phyloP scores from a whole-genome alignment of 2,797 vertebrate species.

The Odontamblyopus lacepedii region DNA sequence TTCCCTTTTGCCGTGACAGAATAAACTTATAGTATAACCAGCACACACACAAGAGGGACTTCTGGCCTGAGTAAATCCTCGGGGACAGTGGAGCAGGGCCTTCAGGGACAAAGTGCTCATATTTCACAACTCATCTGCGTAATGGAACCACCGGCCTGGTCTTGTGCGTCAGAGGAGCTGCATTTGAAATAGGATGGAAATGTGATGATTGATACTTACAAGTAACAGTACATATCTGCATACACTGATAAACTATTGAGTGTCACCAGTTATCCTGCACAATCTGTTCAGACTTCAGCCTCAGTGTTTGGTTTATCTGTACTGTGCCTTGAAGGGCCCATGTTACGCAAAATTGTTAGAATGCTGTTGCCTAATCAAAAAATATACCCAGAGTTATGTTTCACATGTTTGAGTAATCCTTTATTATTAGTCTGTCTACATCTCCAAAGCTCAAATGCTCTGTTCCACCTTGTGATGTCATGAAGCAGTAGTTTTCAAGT shows the following conservation, averaged over 20 bases:
- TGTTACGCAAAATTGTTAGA: no score
- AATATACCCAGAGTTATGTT: no score
- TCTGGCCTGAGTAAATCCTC: conserved; percentile 46
- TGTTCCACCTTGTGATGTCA: no score
- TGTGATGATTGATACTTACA: conserved; percentile 17
- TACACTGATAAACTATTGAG: background rate
- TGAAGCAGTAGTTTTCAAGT: no score
- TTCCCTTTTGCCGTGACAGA: background rate
- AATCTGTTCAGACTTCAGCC: background rate
- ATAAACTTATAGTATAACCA: background rate
- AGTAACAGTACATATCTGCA: conserved; percentile 10
- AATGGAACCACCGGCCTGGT: conserved; percentile 71
- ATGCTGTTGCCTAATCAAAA: no score
- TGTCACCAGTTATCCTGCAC: background rate
- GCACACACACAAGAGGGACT: conserved; percentile 34
- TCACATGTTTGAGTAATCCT: no score
- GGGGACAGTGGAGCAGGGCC: conserved; percentile 34
- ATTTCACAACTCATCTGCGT: conserved; percentile 73
- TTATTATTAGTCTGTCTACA: background rate
- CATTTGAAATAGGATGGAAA: conserved; percentile 32
- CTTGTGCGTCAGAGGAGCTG: conserved; percentile 64
- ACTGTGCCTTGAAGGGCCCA: no score
- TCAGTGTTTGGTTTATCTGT: background rate
- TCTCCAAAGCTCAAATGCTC: no score
- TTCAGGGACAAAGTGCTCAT: conserved; percentile 58